phyloP scores from a whole-genome alignment of 2,888 invertebrate species.

The Dicyrtomina minuta region DNA sequence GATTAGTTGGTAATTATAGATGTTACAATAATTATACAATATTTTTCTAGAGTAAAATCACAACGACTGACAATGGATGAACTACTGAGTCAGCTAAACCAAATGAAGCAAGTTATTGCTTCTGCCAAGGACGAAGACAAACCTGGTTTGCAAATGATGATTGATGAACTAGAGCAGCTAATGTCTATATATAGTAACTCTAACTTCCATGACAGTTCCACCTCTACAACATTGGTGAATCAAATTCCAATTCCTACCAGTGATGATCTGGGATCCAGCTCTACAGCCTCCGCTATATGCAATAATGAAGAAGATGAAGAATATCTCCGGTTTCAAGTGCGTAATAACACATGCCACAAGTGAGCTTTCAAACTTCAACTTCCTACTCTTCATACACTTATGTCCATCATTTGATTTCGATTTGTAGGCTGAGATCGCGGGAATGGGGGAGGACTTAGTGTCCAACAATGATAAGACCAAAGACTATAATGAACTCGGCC shows the following conservation, averaged over 20 bases:
- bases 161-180: slow-evolving; percentile 43
- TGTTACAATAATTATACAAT: too few species aligned
- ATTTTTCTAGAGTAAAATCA: too few species aligned
- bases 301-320: slow-evolving; percentile 25
- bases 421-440: slow-evolving; percentile 23
- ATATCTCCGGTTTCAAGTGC: slow-evolving; percentile 25
- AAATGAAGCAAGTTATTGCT: slow-evolving; percentile 40
- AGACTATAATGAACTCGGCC: too few species aligned
- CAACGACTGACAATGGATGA: slow-evolving; percentile 48
- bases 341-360: not conserved
- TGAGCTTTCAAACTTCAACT: not conserved
- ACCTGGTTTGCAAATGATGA: slow-evolving; percentile 40
- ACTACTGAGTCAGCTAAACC: slow-evolving; percentile 39
- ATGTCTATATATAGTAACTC: not conserved
- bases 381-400: not conserved
- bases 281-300: not conserved
- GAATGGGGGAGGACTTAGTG: not conserved
- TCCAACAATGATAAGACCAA: not conserved
- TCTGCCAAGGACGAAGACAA: slow-evolving; percentile 43
- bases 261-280: not conserved
- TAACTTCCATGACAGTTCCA: too few species aligned
- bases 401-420: not conserved
- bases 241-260: not conserved
- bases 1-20: too few species aligned
- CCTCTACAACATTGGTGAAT: too few species aligned